Percentiles rank a stretch among this genome's conserved stretches.
Evolutionary conservation across 2,888 invertebrate species (phyloP).

Genomic region (Colostygia pectinataria): DNA sequence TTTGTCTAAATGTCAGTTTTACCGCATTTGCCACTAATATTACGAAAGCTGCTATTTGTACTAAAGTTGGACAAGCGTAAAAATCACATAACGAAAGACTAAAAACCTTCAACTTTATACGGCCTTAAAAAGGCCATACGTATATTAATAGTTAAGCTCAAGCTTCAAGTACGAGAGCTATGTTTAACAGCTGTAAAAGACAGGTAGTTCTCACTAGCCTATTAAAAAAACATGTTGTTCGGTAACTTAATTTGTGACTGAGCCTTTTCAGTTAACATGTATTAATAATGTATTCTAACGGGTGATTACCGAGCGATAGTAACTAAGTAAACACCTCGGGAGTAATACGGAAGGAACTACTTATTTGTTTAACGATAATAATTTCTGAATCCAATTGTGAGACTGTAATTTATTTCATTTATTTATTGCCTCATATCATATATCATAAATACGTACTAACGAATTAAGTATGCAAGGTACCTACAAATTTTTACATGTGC

Average conservation of each 20-base stretch:
- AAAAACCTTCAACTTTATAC: background rate
- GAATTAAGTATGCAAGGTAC: too few relatives aligned
- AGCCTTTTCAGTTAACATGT: background rate
- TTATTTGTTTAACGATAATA: too few relatives aligned
- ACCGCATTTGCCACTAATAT: slow-evolving; percentile 2
- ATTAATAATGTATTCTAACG: too few relatives aligned
- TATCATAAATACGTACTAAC: too few relatives aligned
- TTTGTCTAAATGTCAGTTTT: slow-evolving; percentile 6
- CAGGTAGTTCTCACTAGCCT: background rate
- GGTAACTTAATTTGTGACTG: background rate
- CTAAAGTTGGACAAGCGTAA: too few relatives aligned
- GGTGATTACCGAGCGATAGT: too few relatives aligned
- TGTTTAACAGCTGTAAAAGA: slow-evolving; percentile 4
- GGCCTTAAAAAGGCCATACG: background rate
- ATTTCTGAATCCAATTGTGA: too few relatives aligned
- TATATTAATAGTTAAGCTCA: background rate
- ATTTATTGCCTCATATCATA: too few relatives aligned
- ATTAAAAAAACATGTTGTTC: background rate
- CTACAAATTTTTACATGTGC: too few relatives aligned
- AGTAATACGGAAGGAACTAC: too few relatives aligned
- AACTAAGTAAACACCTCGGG: too few relatives aligned
- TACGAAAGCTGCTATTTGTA: background rate
- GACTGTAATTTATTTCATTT: too few relatives aligned
- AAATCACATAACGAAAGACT: background rate
- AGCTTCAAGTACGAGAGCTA: background rate